Conservation (phyloP, 2,113 vertebrate genomes). For the Marmota flaviventris region DNA sequence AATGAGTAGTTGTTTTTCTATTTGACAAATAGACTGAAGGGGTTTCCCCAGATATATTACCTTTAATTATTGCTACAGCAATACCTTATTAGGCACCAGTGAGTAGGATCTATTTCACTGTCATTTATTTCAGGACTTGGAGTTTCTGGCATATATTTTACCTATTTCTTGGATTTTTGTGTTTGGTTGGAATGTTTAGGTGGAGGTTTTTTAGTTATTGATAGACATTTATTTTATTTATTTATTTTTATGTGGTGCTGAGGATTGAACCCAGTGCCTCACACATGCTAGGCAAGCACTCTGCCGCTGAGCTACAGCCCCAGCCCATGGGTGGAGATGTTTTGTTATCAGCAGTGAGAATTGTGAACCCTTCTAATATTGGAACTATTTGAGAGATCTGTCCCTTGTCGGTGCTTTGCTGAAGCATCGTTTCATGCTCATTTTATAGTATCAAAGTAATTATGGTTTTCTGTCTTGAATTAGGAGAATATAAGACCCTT, state of each 20-base stretch:
- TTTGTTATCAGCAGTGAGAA: not conserved
- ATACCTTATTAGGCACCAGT: not conserved
- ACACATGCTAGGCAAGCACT: too few relatives aligned
- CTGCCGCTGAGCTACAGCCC: too few relatives aligned
- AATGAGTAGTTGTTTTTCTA: conserved; percentile 83
- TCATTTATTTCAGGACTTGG: conserved; percentile 23
- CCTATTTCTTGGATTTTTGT: conserved; percentile 44
- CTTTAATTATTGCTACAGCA: conserved; percentile 54
- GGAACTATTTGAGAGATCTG: not conserved
- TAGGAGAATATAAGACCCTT: conserved; percentile 1
- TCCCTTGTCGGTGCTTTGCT: not conserved
- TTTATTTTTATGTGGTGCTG: too few relatives aligned
- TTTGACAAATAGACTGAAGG: conserved; percentile 79
- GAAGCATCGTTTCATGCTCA: not conserved
- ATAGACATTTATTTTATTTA: too few relatives aligned
- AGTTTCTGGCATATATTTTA: not conserved
- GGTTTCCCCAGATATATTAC: conserved; percentile 79
- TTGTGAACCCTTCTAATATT: not conserved
- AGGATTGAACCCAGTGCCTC: too few relatives aligned
- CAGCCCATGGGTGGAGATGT: not conserved
- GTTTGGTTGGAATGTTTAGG: conserved; percentile 36
- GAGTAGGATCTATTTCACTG: not conserved
- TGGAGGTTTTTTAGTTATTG: not conserved
- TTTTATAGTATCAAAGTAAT: conserved; percentile 37
- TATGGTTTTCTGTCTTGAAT: conserved; percentile 54